Conservation (phyloP, 1,140 invertebrate genomes). For the Nasonia giraulti region DNA sequence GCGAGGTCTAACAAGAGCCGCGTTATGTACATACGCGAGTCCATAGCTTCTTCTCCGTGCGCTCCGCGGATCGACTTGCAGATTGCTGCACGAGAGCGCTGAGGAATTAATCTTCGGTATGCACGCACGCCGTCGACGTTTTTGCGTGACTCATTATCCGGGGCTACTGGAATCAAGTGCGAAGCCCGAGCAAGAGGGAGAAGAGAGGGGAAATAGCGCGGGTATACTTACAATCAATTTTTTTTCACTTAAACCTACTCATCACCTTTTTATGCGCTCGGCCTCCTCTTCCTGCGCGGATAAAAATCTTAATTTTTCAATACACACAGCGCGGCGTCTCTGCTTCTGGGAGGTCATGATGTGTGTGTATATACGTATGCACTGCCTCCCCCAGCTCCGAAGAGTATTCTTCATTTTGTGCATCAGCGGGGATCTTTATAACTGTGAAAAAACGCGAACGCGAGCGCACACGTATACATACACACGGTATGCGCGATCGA, state of each 20-base stretch:
- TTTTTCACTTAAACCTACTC: constrained; percentile 34
- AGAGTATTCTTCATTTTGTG: not conserved
- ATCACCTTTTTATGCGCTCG: constrained; percentile 36
- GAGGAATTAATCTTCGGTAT: constrained; percentile 39
- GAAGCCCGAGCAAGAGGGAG: not conserved
- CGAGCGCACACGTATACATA: not conserved
- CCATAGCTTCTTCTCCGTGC: no score
- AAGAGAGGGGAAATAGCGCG: not conserved
- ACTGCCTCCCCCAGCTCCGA: not conserved
- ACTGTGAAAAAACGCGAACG: not conserved
- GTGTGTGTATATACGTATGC: not conserved
- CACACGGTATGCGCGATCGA: constrained; percentile 18
- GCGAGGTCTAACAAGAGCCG: not conserved
- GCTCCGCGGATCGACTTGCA: no score
- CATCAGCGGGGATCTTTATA: constrained; percentile 8
- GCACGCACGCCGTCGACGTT: constrained; percentile 33
- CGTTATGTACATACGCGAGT: not conserved
- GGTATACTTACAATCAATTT: constrained; percentile 42
- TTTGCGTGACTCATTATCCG: constrained; percentile 44
- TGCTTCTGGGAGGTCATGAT: constrained; percentile 42
- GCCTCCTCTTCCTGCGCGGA: constrained; percentile 17
- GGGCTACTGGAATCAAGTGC: constrained; percentile 48
- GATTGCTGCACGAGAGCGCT: no score
- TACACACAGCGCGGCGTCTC: not conserved
- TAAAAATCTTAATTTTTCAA: constrained; percentile 49